Base-by-base conservation (phyloP, 2,888 invertebrate genomes). In the Osmoderma eremita region DNA sequence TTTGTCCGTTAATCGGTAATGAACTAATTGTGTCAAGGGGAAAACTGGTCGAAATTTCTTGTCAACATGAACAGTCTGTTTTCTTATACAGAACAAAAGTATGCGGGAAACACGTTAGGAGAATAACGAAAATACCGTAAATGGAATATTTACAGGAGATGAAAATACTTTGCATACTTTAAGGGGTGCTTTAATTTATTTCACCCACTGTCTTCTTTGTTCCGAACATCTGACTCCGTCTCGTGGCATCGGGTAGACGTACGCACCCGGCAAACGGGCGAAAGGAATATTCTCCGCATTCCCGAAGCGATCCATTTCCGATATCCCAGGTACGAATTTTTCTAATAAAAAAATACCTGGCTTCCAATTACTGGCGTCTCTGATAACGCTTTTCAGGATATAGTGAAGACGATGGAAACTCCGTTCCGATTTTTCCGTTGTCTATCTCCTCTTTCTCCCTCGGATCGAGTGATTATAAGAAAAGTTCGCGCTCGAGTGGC, bases 281-380 rank as follows among this genome's bases (percentile, higher is more conserved):
- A 17, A 58, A 58, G 45, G 41, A 58, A 58, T 58, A 58, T 58
- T 45, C 58, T 17, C 30, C 45, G 45, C 17, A 58, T 58, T 45
- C 45, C 15, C 58, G 24, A 42, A 45, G 24, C 45, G 58, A 58
- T 58, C 42, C 42, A 22, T 58, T 45, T 58, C 58, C 42, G 24
- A 58, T 58, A 58, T 42, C 58, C 15, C 12, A 20, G 56, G 56
- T 15, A 20, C 56, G 42, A 58, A 42, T 58, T 58, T 58, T 24
- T 58, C 58, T 58, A 58, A 58, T 58, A 58, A 58, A 58, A 56
- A 58, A 58, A 58, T 58, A 58, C 58, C 58, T 58, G 58, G 58
- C 42, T 45, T 58, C 58, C 58, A 58, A 58, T 58, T 58, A 58
- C 58, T 22, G 58, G 8, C 58, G 15, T 15, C 24, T 10, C 45